A percentile compares a stretch with the other conserved stretches of the same genome.
phyloP scores from a whole-genome alignment of 2,113 vertebrate species.

The Cebidichthys violaceus region DNA sequence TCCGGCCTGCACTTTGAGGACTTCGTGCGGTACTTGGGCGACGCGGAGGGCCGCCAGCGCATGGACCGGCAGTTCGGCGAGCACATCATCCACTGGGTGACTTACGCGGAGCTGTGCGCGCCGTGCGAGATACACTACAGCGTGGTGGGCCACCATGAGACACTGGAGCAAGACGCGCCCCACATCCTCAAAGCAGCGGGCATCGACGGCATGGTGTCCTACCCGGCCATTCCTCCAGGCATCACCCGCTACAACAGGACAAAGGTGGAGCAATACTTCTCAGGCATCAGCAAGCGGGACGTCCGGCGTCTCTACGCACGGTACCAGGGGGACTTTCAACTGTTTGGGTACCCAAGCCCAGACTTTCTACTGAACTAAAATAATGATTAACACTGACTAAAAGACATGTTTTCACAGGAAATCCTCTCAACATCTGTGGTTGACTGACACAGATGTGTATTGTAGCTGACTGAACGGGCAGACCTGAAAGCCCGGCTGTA shows the following conservation, averaged over 20 bases:
- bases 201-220: conserved; percentile 90
- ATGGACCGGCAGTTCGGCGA: conserved; percentile 94
- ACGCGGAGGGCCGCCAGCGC: conserved; percentile 86
- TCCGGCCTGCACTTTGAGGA: conserved; percentile 95
- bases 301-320: conserved; percentile 89
- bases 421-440: conserved; percentile 16
- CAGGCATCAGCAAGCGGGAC: conserved; percentile 92
- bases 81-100: conserved; percentile 97
- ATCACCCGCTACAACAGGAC: conserved; percentile 95
- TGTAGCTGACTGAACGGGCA: conserved; percentile 7
- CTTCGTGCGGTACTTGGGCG: conserved; percentile 95
- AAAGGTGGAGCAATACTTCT: conserved; percentile 94
- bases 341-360: conserved; percentile 94
- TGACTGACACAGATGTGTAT: conserved; percentile 15
- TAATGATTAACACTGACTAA: conserved; percentile 43
- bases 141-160: conserved; percentile 95
- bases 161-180: conserved; percentile 91
- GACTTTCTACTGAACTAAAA: conserved; percentile 91
- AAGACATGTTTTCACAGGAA: conserved; percentile 4
- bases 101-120: conserved; percentile 93
- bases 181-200: conserved; percentile 91
- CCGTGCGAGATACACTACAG: conserved; percentile 94
- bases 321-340: conserved; percentile 93
- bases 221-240: conserved; percentile 93
- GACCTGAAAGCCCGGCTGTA: background rate